Percentiles rank a stretch among this genome's conserved stretches.
Evolutionary conservation across 2,888 invertebrate genomes (phyloP).

Genomic region (Acanthosepion lycidas): DNA sequence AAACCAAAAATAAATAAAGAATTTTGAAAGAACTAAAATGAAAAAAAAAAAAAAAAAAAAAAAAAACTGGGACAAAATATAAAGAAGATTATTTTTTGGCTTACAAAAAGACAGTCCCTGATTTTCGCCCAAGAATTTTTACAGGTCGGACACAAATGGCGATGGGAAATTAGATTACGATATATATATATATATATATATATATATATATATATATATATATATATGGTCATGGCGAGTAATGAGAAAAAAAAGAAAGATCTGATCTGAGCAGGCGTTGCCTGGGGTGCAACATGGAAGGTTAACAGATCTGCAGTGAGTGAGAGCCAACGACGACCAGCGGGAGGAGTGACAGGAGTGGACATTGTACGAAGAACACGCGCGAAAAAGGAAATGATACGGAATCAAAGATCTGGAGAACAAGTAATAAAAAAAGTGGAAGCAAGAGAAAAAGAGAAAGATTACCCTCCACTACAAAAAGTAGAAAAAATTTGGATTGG

Average conservation of each 20-base stretch:
- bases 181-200: neutral
- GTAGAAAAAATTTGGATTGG: neutral
- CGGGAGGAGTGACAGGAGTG: neutral
- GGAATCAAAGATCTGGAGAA: neutral
- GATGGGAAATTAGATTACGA: no score
- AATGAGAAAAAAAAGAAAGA: neutral
- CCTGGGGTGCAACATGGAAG: neutral
- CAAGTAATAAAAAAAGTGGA: neutral
- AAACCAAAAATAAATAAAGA: neutral
- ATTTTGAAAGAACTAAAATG: no score
- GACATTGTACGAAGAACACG: neutral
- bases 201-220: constrained; percentile 33
- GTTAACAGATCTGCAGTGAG: neutral
- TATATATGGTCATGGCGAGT: neutral
- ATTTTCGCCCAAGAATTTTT: no score
- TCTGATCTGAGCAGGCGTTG: neutral
- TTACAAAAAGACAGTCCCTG: no score
- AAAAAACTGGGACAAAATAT: no score
- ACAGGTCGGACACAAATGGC: no score
- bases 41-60: neutral
- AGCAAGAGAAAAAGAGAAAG: no score
- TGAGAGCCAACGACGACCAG: neutral
- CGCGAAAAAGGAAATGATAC: neutral
- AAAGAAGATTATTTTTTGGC: no score
- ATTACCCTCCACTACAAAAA: neutral